A percentile compares a stretch with the other conserved stretches of the same genome.
Evolutionary conservation across 2,113 vertebrate genomes (phyloP).

Genomic region (Bolborhynchus lineola): DNA sequence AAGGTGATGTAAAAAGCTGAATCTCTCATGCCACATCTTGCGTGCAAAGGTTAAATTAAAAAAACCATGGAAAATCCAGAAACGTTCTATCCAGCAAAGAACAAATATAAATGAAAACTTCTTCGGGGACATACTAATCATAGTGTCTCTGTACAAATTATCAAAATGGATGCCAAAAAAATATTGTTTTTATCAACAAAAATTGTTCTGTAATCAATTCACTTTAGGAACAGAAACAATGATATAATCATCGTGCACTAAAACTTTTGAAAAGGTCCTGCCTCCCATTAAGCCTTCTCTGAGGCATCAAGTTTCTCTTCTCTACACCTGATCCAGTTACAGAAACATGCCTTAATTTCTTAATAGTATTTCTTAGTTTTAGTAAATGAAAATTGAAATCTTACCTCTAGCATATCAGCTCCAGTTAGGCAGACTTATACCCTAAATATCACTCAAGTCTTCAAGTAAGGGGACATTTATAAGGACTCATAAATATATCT

Average conservation of each 20-base stretch:
- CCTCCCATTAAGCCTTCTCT: background rate
- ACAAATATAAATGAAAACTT: background rate
- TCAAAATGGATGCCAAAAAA: background rate
- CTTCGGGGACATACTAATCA: background rate
- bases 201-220: background rate
- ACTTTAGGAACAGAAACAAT: background rate
- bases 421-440: background rate
- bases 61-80: background rate
- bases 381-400: slow-evolving; percentile 18
- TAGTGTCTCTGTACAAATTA: background rate
- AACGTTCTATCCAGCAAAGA: background rate
- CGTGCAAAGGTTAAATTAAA: background rate
- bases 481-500: slow-evolving; percentile 22
- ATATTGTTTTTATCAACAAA: background rate
- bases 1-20: background rate
- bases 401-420: background rate
- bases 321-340: background rate
- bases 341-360: background rate
- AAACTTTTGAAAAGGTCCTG: background rate
- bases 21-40: background rate
- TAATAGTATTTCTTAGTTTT: background rate
- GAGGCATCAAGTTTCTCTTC: background rate
- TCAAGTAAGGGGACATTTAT: background rate
- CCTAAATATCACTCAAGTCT: slow-evolving; percentile 7
- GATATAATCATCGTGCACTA: background rate